A percentile compares a stretch with the other conserved stretches of the same genome.
Conservation (phyloP, 2,113 vertebrate genomes). For the Pelecanus crispus region DNA sequence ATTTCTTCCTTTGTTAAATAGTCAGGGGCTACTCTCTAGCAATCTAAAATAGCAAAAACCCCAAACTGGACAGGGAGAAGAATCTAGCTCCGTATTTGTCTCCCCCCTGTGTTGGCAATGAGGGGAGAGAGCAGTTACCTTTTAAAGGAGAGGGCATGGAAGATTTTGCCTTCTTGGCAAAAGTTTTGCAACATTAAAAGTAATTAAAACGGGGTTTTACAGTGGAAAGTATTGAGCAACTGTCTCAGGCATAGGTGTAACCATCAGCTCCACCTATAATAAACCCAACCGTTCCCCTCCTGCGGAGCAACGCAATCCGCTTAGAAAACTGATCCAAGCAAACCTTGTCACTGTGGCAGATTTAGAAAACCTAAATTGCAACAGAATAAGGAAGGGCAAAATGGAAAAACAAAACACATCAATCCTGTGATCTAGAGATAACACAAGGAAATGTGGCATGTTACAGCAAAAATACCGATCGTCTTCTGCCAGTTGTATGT, state of each 20-base stretch:
- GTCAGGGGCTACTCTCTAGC: not conserved
- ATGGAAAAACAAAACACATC: not conserved
- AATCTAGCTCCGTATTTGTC: not conserved
- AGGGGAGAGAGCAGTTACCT: not conserved
- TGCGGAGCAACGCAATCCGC: not conserved
- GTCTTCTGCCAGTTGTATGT: fast-evolving
- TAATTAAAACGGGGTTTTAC: not conserved
- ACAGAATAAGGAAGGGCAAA: not conserved
- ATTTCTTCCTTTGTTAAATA: not conserved
- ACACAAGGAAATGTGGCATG: fast-evolving
- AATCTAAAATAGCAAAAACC: not conserved
- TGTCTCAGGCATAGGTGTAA: not conserved
- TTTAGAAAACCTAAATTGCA: not conserved
- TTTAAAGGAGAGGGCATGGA: not conserved
- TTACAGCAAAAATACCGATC: not conserved
- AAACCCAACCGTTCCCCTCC: not conserved
- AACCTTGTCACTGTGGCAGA: not conserved
- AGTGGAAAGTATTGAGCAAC: constrained; percentile 4
- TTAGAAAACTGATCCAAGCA: not conserved
- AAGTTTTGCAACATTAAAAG: not conserved
- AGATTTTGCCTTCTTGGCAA: not conserved
- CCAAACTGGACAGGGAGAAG: not conserved
- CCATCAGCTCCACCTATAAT: not conserved
- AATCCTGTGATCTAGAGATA: not conserved
- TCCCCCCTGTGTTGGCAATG: not conserved